phyloP scores from a whole-genome alignment of 2,888 invertebrate species.

The Drosophila phalerata region DNA sequence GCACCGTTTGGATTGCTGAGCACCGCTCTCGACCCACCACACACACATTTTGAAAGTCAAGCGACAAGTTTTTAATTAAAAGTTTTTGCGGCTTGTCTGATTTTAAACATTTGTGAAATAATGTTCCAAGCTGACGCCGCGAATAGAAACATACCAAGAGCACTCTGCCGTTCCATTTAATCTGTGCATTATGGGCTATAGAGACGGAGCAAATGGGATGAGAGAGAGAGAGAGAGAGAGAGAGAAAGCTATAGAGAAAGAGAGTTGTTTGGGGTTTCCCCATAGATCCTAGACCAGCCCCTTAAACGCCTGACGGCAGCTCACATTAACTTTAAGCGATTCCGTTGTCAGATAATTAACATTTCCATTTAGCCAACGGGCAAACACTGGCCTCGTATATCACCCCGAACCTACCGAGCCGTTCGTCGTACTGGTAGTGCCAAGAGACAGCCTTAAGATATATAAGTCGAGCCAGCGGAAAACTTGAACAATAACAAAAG shows the following conservation, averaged over 20 bases:
- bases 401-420: constrained; percentile 17
- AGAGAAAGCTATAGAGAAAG: neutral
- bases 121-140: constrained; percentile 54
- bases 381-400: constrained; percentile 47
- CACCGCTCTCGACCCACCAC: neutral
- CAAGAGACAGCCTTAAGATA: constrained; percentile 33
- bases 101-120: constrained; percentile 74
- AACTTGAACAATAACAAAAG: constrained; percentile 22
- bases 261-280: neutral
- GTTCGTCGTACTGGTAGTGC: neutral
- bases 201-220: neutral
- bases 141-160: neutral
- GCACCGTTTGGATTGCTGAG: constrained; percentile 8
- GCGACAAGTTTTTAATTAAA: constrained; percentile 78
- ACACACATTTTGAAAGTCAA: constrained; percentile 45
- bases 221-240: no score
- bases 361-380: constrained; percentile 67
- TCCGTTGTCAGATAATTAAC: constrained; percentile 77
- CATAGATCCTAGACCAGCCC: constrained; percentile 38
- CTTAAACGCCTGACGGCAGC: constrained; percentile 32
- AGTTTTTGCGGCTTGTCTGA: constrained; percentile 68
- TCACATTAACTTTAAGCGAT: constrained; percentile 60
- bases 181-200: constrained; percentile 38
- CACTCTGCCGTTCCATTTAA: constrained; percentile 28
- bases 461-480: constrained; percentile 15